Base-by-base conservation (phyloP, 2,888 invertebrate genomes). In the Galerucella calmariensis region DNA sequence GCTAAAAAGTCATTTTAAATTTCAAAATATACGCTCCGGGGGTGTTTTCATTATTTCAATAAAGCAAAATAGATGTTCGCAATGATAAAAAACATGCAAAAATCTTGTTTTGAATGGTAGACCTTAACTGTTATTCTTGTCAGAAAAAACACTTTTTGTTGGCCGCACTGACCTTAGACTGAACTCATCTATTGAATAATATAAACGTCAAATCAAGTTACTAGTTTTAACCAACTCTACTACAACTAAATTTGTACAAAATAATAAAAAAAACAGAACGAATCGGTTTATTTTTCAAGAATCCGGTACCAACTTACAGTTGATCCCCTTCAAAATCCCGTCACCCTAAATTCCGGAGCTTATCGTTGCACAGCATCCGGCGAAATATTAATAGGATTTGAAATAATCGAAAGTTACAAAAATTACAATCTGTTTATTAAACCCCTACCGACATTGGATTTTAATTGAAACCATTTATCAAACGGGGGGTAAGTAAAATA, bases 341-440 rank as follows among this genome's bases (percentile, higher is more conserved):
- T 63, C 69, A 63, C 62, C 63, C 63, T 16, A 53, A 69, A 62
- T 48, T 62, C 41, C 9, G 48, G 62, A 51, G 62, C 63, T 63
- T 69, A 69, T 69, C 69, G 62, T 69, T 51, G 51, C 62, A 20
- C 62, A 62, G 62, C 69, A 69, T 69, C 63, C 69, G 27, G 35
- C 61, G 69, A 69, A 69, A 69, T 69, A 41, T 69, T 69, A 69
- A 69, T 69, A 63, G 69, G 69, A 62, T 16, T 69, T 69, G 35
- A 51, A 63, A 53, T 63, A 69, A 69, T 62, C 69, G 51, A 63
- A 69, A 69, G 51, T 69, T 51, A 69, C 69, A 61, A 53, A 69
- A 69, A 69, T 62, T 69, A n/a, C 62, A 69, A 51, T 69, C 69
- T 69, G 62, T 69, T 69, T 51, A 51, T 69, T 62, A 69, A 69